Base-by-base conservation (phyloP, 2,797 vertebrate genomes). In the Naso thynnoides region DNA sequence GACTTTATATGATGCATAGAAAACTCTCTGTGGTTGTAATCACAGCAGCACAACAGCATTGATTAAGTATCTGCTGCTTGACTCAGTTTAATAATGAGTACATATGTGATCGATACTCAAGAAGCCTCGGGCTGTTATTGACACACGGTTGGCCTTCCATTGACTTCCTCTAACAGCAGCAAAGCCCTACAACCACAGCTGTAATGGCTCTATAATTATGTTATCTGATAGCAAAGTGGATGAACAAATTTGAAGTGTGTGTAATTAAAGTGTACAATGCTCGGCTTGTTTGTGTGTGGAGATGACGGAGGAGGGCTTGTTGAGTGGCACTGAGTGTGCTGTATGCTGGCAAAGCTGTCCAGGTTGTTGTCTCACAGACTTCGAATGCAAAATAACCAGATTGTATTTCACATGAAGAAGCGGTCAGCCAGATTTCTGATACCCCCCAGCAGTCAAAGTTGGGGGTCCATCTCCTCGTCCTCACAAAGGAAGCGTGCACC, bases 201-300 rank as follows among this genome's bases (percentile, higher is more conserved):
- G 57, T 75, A 77, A 93, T 82, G 67, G 73, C 44, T 57, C 60
- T 59, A 39, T 81, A 89, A 91, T 90, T 72, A 70, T 31, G 65
- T 91, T 76, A 89, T 88, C 90, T 88, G 79, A 72, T 33, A 41
- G 82, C 83, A 89, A 89, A 88, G 83, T 89, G 83, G 74, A 84
- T 56, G 79, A 88, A 91, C 88, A 90, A 89, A 88, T 92, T 86
- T 85, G 58, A 84, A 88, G 84, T 73, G 84, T 80, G 78, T 38
- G 21, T 65, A 69, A 70, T 76, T 67, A 44, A 69, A 76, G 76
- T 23, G 62, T 4, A 77, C 74, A 79, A 72, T 70, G 72, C 21
- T 18, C 0, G 2, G 49, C 2, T 67, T 85, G 78, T 79, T 55
- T 81, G 70, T 58, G 63, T 38, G 47, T 2, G 21, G 33, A 54